Evolutionary conservation across 2,888 invertebrate genomes (phyloP).

Genomic region (Escarpia spicata): DNA sequence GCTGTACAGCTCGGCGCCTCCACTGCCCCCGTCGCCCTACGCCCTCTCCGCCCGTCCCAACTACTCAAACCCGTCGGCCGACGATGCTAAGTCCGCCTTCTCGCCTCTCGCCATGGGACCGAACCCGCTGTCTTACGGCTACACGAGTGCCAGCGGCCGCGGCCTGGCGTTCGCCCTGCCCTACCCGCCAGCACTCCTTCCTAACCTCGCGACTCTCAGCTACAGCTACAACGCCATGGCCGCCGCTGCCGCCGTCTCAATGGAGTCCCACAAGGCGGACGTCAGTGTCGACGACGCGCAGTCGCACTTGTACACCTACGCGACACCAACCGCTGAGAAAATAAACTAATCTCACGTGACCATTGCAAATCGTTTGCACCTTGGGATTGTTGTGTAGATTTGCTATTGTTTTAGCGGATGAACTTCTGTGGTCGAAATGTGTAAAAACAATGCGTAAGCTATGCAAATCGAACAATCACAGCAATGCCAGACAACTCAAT

Average conservation of each 20-base stretch:
- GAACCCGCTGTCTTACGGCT: conserved; percentile 32
- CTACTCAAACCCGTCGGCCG: conserved; percentile 31
- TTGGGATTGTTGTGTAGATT: too few species aligned
- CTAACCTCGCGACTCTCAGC: conserved; percentile 48
- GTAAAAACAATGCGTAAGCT: background rate
- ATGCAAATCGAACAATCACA: background rate
- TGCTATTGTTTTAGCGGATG: background rate
- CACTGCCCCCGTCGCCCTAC: conserved; percentile 14
- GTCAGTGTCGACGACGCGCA: background rate
- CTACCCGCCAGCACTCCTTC: conserved; percentile 53
- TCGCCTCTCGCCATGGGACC: conserved; percentile 52
- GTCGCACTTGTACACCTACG: conserved; percentile 3
- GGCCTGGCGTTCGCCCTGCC: conserved; percentile 55
- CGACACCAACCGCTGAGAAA: conserved; percentile 3
- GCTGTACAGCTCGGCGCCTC: conserved; percentile 9
- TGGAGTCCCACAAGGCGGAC: background rate
- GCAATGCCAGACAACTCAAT: background rate
- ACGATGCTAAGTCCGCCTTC: conserved; percentile 59
- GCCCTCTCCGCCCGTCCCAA: conserved; percentile 24
- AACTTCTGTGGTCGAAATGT: background rate
- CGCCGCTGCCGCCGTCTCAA: conserved; percentile 40
- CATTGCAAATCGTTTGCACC: background rate
- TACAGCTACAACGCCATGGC: conserved; percentile 48
- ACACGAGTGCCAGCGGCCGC: conserved; percentile 44
- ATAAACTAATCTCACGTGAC: background rate